These are phyloP conservation scores for Cheilosia scutellata DNA, from an alignment of 2,888 invertebrate genomes.

Conservation along the genomic window DNA sequence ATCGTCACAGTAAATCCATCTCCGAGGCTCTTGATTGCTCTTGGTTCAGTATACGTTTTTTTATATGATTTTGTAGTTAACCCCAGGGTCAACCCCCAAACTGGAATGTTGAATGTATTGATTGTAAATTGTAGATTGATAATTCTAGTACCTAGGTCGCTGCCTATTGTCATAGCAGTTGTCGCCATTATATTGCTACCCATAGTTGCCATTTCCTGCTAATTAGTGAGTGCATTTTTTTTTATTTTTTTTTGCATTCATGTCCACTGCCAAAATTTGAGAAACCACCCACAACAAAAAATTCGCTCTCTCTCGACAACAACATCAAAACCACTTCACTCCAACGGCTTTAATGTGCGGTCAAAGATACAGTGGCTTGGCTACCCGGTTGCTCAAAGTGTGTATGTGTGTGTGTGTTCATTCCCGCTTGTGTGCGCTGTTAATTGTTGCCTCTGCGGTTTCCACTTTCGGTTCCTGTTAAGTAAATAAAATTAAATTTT, in stretches of 20 bases:
- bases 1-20: too few species aligned
- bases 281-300: not conserved
- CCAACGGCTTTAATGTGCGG: conserved; percentile 38
- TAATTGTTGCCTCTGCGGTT: conserved; percentile 75
- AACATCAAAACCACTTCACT: conserved; percentile 35
- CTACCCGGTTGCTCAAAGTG: not conserved
- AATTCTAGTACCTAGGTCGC: too few species aligned
- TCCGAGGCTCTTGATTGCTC: too few species aligned
- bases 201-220: not conserved
- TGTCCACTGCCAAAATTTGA: not conserved
- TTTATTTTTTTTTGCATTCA: conserved; percentile 2
- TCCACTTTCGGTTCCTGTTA: conserved; percentile 66
- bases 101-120: too few species aligned
- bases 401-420: not conserved
- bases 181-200: not conserved
- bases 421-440: conserved; percentile 26
- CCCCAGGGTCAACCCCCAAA: too few species aligned
- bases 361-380: conserved; percentile 7
- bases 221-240: conserved; percentile 30
- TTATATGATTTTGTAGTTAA: too few species aligned
- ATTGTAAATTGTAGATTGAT: too few species aligned
- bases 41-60: too few species aligned
- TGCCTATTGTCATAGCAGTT: too few species aligned
- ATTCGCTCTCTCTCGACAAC: not conserved
- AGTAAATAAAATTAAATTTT: conserved; percentile 74